Percentiles rank a stretch among this genome's conserved stretches.
Conservation (phyloP, 2,113 vertebrate genomes). For the Dicrurus megarhynchus region DNA sequence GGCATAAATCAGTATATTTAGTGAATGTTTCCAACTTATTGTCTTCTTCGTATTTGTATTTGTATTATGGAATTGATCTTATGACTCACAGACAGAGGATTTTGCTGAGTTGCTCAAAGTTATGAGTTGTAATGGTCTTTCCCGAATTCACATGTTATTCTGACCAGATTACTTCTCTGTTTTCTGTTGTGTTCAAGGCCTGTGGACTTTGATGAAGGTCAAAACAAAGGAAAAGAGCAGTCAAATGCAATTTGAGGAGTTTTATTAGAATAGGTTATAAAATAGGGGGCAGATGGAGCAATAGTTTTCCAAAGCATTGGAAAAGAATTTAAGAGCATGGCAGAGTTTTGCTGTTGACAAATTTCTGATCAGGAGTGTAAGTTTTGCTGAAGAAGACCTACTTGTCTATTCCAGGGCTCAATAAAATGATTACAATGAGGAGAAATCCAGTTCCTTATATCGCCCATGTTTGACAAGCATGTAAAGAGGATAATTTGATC, state of each 20-base stretch:
- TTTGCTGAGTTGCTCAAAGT: background rate
- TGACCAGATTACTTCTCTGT: background rate
- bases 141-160: background rate
- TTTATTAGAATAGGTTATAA: background rate
- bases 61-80: background rate
- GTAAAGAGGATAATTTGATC: background rate
- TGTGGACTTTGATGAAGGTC: background rate
- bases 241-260: background rate
- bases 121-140: background rate
- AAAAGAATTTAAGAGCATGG: background rate
- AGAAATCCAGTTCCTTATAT: background rate
- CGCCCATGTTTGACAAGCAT: background rate
- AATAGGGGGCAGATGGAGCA: background rate
- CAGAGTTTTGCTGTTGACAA: background rate
- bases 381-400: background rate
- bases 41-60: background rate
- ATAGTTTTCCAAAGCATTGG: background rate
- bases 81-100: background rate
- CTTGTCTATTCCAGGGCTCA: background rate
- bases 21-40: slow-evolving; percentile 1
- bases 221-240: background rate
- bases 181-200: background rate
- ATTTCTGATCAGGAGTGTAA: background rate
- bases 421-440: background rate
- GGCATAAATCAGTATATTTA: slow-evolving; percentile 23